Conservation (phyloP, 2,797 vertebrate genomes). For the Phylloscopus collybita region DNA sequence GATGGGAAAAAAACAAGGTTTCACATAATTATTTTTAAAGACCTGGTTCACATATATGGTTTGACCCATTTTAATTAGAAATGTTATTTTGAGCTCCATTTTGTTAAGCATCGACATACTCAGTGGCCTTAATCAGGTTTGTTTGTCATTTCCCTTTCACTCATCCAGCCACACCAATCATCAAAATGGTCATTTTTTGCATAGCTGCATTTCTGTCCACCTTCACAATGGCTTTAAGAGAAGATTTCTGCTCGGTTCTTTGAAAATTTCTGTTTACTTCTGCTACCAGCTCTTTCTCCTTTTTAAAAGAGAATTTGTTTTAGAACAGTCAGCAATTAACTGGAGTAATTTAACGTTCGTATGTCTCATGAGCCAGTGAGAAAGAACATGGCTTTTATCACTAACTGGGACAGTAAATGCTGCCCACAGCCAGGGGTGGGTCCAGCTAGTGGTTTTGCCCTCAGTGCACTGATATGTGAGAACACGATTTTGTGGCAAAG, state of each 20-base stretch:
- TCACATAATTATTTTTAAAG: conserved; percentile 24
- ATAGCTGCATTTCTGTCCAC: neutral
- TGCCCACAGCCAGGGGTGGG: conserved; percentile 6
- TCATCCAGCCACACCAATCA: neutral
- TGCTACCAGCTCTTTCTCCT: neutral
- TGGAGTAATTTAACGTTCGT: neutral
- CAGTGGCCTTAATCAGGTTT: neutral
- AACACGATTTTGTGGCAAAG: neutral
- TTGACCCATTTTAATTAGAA: conserved; percentile 43
- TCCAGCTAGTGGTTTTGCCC: neutral
- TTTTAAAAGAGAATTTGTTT: neutral
- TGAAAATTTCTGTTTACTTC: neutral
- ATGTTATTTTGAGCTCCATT: neutral
- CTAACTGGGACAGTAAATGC: neutral
- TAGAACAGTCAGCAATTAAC: neutral
- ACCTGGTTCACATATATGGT: neutral
- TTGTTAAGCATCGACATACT: neutral
- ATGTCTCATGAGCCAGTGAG: neutral
- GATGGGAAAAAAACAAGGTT: neutral
- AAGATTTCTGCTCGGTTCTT: neutral
- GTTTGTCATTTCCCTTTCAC: neutral
- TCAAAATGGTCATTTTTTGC: neutral
- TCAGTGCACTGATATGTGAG: neutral
- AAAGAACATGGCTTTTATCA: neutral
- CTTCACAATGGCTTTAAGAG: neutral